Evolutionary conservation across 2,888 invertebrate species (phyloP).

Genomic region (Platycheirus albimanus): DNA sequence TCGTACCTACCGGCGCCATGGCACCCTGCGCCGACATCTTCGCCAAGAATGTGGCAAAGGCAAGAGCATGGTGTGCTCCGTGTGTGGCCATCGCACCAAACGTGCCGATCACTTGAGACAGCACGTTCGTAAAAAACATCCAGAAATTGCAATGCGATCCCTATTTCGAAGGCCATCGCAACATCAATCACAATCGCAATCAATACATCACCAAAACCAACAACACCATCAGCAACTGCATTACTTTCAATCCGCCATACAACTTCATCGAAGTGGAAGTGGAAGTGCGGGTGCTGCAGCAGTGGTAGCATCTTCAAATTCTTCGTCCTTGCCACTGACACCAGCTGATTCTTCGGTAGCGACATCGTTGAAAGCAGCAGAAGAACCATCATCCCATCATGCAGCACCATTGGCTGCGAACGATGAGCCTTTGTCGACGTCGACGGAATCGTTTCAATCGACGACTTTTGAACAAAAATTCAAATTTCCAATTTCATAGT

Average conservation of each 20-base stretch:
- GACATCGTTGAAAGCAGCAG: slow-evolving; percentile 48
- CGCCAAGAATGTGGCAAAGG: slow-evolving; percentile 85
- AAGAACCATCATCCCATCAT: slow-evolving; percentile 50
- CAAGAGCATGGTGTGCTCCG: slow-evolving; percentile 83
- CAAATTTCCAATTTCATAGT: slow-evolving; percentile 68
- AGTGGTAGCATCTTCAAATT: slow-evolving; percentile 31
- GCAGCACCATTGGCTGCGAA: slow-evolving; percentile 23
- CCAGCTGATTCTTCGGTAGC: slow-evolving; percentile 24
- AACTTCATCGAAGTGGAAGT: slow-evolving; percentile 41
- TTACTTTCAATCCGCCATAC: slow-evolving; percentile 36
- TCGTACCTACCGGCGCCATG: slow-evolving; percentile 84
- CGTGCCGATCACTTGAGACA: slow-evolving; percentile 84
- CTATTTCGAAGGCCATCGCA: slow-evolving; percentile 78
- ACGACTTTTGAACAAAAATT: slow-evolving; percentile 56
- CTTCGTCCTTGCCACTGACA: slow-evolving; percentile 29
- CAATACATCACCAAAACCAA: slow-evolving; percentile 76
- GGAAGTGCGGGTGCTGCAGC: slow-evolving; percentile 21
- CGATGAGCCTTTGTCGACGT: slow-evolving; percentile 8
- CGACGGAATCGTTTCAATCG: slow-evolving; percentile 52
- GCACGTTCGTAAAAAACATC: slow-evolving; percentile 84
- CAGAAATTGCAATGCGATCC: slow-evolving; percentile 82
- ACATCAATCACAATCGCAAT: slow-evolving; percentile 79
- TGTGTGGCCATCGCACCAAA: slow-evolving; percentile 84
- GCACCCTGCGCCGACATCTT: slow-evolving; percentile 84
- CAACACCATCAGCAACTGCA: slow-evolving; percentile 75